Percentiles rank a stretch among this genome's conserved stretches.
These are phyloP conservation scores for Ptychochromis oligacanthus DNA, from an alignment of 2,113 vertebrate genomes.

Conservation along the genomic window DNA sequence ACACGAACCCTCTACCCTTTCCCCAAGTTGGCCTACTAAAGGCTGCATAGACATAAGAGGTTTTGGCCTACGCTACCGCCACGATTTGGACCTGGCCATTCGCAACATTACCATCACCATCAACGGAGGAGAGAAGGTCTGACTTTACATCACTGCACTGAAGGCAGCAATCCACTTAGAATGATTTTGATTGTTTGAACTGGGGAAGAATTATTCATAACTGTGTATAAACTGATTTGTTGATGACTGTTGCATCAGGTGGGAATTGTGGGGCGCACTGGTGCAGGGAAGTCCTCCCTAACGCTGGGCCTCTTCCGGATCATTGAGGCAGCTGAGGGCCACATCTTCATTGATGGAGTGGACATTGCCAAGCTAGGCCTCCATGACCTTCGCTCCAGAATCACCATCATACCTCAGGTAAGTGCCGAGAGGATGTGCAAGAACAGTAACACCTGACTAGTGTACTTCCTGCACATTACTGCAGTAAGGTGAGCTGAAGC, in stretches of 20 bases:
- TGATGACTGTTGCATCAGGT: constrained; percentile 75
- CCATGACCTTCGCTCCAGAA: constrained; percentile 89
- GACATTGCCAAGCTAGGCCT: constrained; percentile 91
- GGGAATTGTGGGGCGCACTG: constrained; percentile 94
- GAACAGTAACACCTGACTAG: neutral
- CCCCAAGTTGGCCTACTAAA: constrained; percentile 83
- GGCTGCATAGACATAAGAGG: constrained; percentile 87
- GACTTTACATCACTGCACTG: neutral
- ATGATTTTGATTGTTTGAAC: neutral
- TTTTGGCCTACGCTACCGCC: constrained; percentile 87
- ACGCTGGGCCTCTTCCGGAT: constrained; percentile 95
- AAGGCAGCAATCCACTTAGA: neutral
- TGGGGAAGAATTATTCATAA: neutral
- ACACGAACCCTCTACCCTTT: constrained; percentile 70
- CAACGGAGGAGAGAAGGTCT: constrained; percentile 90
- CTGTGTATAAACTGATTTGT: neutral
- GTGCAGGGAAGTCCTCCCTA: constrained; percentile 95
- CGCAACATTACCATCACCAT: constrained; percentile 86
- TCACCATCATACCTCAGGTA: constrained; percentile 98
- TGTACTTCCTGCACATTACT: neutral
- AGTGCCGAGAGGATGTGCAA: neutral
- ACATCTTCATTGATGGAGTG: constrained; percentile 89
- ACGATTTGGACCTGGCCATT: constrained; percentile 90
- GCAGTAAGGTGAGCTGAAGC: neutral
- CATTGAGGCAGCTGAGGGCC: constrained; percentile 88